These are phyloP conservation scores for Bradypodion pumilum DNA, from an alignment of 2,797 vertebrate species.

Conservation along the genomic window DNA sequence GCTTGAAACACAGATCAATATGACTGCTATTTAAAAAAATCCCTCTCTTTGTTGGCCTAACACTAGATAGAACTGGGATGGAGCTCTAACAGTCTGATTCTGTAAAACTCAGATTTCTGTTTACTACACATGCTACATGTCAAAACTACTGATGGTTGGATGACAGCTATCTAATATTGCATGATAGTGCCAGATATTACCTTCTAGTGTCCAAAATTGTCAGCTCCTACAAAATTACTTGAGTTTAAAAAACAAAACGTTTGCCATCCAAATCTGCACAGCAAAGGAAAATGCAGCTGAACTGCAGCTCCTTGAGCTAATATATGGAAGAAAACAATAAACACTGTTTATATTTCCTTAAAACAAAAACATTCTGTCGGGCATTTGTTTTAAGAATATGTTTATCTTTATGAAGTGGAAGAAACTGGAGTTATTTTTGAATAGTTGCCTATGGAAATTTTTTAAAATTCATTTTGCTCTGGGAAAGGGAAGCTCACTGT, in stretches of 20 bases:
- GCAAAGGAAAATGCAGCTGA: background rate
- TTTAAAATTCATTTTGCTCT: background rate
- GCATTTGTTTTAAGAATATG: background rate
- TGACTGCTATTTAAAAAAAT: too few species aligned
- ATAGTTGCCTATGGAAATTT: background rate
- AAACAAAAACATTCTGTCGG: background rate
- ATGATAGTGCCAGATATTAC: background rate
- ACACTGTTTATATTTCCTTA: background rate
- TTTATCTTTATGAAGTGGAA: background rate
- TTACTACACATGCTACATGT: background rate
- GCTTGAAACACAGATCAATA: too few species aligned
- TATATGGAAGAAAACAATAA: background rate
- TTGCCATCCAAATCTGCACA: background rate
- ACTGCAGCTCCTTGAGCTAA: background rate
- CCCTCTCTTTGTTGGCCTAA: too few species aligned
- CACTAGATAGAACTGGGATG: background rate
- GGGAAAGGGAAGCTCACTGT: background rate
- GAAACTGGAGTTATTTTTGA: background rate
- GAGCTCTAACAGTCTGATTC: background rate
- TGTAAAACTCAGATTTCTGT: background rate
- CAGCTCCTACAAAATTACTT: background rate
- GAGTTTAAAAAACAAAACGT: background rate
- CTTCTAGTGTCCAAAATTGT: background rate
- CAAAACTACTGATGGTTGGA: background rate
- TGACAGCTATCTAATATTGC: background rate